Percentiles rank a stretch among this genome's conserved stretches.
Conservation (phyloP, 2,113 vertebrate species). For the Cyphomyrus discorhynchus region DNA sequence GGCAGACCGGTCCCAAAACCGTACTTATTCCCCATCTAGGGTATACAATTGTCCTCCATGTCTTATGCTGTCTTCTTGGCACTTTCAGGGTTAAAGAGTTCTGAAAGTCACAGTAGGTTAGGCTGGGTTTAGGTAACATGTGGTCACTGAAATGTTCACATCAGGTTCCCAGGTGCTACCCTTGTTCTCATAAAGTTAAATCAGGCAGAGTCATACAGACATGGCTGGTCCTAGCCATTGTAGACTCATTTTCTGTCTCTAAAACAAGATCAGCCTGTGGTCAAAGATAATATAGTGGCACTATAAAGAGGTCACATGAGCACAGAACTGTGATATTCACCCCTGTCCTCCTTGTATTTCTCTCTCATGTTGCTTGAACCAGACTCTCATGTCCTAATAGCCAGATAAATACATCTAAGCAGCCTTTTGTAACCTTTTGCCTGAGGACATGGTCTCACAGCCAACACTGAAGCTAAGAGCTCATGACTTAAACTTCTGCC, state of each 20-base stretch:
- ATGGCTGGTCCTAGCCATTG: neutral
- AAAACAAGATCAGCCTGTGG: neutral
- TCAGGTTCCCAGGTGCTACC: neutral
- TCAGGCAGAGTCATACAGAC: neutral
- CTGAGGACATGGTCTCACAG: neutral
- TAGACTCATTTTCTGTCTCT: neutral
- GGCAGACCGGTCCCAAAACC: neutral
- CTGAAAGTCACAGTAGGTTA: neutral
- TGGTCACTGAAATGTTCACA: neutral
- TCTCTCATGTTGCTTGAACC: neutral
- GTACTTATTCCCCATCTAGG: neutral
- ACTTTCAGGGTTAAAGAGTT: neutral
- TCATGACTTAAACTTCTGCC: neutral
- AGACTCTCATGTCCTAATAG: neutral
- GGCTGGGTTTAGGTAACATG: neutral
- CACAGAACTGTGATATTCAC: neutral
- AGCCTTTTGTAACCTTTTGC: neutral
- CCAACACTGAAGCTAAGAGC: neutral
- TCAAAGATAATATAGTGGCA: neutral
- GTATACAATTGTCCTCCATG: slow-evolving; percentile 25
- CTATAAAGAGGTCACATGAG: neutral
- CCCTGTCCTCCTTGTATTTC: neutral
- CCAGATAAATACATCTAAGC: neutral
- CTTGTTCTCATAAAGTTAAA: neutral
- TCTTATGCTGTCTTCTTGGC: neutral